Percentiles rank a stretch among this genome's conserved stretches.
Evolutionary conservation across 2,113 vertebrate genomes (phyloP).

Genomic region (Proteles cristata): DNA sequence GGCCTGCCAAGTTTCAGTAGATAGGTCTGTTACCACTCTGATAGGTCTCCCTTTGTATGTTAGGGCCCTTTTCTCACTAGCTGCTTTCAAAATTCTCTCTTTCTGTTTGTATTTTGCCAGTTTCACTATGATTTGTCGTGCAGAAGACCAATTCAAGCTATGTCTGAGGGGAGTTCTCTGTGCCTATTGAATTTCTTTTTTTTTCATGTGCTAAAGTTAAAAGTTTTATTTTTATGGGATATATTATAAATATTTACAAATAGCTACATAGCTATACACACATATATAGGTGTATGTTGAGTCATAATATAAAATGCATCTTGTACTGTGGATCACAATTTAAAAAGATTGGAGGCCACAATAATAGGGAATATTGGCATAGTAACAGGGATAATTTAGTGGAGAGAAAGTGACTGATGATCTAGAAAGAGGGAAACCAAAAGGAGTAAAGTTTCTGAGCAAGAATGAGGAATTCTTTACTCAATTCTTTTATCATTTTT

Average conservation of each 20-base stretch:
- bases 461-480: not conserved
- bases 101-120: too few relatives aligned
- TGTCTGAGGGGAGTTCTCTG: too few relatives aligned
- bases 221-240: slow-evolving; percentile 1
- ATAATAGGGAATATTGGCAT: not conserved
- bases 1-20: too few relatives aligned
- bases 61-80: too few relatives aligned
- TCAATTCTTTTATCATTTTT: not conserved
- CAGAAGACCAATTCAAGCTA: too few relatives aligned
- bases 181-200: too few relatives aligned
- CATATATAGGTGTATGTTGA: too few relatives aligned
- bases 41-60: too few relatives aligned
- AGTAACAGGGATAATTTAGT: too few relatives aligned
- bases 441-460: not conserved
- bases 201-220: not conserved
- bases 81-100: too few relatives aligned
- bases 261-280: not conserved
- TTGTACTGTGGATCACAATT: not conserved
- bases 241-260: not conserved
- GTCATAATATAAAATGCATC: not conserved
- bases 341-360: not conserved
- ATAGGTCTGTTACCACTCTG: too few relatives aligned
- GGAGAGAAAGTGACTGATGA: not conserved
- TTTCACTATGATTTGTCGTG: too few relatives aligned
- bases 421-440: not conserved